A percentile compares a stretch with the other conserved stretches of the same genome.
These are phyloP conservation scores for Ennomos quercinarius DNA, from an alignment of 2,888 invertebrate species.

Conservation along the genomic window DNA sequence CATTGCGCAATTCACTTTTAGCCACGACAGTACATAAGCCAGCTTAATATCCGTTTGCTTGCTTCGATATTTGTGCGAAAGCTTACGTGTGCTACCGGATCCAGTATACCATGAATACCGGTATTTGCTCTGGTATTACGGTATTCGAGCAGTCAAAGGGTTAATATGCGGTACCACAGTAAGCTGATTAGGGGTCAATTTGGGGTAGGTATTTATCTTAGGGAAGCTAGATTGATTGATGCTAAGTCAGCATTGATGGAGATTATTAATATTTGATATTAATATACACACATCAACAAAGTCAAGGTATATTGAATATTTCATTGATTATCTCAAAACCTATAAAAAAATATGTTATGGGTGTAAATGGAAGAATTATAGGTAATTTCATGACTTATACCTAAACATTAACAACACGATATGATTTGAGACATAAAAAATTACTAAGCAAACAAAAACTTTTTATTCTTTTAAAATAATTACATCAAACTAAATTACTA, in stretches of 20 bases:
- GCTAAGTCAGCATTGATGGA: conserved; percentile 14
- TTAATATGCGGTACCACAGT: conserved; percentile 59
- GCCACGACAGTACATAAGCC: conserved; percentile 60
- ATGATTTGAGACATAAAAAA: no score
- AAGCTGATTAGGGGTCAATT: conserved; percentile 72
- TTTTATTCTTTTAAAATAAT: no score
- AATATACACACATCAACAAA: no score
- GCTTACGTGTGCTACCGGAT: conserved; percentile 62
- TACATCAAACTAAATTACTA: no score
- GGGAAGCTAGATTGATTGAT: conserved; percentile 16
- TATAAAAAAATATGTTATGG: no score
- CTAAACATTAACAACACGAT: no score
- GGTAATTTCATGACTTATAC: no score
- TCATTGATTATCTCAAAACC: no score
- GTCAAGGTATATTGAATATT: no score
- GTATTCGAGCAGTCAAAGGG: conserved; percentile 60
- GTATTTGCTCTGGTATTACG: conserved; percentile 58
- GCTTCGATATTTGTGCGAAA: conserved; percentile 75
- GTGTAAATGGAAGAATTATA: no score
- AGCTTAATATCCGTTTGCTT: conserved; percentile 74
- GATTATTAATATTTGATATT: conserved; percentile 33
- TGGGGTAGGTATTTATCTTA: conserved; percentile 55
- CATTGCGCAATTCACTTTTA: conserved; percentile 24
- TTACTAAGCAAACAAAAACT: no score
- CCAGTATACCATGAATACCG: conserved; percentile 35